Conservation (phyloP, 2,888 invertebrate species). For the Melinaea menophilus region DNA sequence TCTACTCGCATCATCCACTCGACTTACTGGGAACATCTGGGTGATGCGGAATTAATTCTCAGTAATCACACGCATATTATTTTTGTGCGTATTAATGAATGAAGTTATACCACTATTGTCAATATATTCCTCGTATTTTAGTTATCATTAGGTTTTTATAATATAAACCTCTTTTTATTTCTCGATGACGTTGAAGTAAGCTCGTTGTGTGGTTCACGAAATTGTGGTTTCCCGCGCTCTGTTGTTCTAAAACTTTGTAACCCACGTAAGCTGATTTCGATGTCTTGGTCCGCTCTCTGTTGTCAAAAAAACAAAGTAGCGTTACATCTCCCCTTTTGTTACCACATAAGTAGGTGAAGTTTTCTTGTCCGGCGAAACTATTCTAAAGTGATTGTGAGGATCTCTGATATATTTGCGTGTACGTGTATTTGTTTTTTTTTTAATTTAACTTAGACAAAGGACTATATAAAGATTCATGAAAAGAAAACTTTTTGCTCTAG, state of each 20-base stretch:
- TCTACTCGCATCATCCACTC: slow-evolving; percentile 44
- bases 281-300: slow-evolving; percentile 66
- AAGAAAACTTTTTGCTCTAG: background rate
- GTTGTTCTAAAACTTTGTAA: slow-evolving; percentile 64
- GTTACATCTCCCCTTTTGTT: slow-evolving; percentile 34
- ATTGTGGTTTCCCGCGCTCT: slow-evolving; percentile 47
- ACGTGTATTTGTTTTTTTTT: background rate
- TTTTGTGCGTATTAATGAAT: slow-evolving; percentile 24
- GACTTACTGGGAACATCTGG: slow-evolving; percentile 57
- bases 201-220: slow-evolving; percentile 46
- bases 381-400: background rate
- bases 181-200: background rate
- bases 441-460: background rate
- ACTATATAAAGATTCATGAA: background rate
- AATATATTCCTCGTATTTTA: background rate
- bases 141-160: too few relatives aligned
- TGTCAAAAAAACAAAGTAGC: slow-evolving; percentile 54
- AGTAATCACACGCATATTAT: slow-evolving; percentile 27
- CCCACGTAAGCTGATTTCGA: slow-evolving; percentile 69
- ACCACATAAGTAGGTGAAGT: slow-evolving; percentile 43
- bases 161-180: background rate
- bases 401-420: background rate
- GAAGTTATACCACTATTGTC: slow-evolving; percentile 8
- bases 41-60: slow-evolving; percentile 49
- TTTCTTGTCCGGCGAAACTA: background rate